These are phyloP conservation scores for Drosophila pegasa DNA, from an alignment of 2,888 invertebrate genomes.

Conservation along the genomic window DNA sequence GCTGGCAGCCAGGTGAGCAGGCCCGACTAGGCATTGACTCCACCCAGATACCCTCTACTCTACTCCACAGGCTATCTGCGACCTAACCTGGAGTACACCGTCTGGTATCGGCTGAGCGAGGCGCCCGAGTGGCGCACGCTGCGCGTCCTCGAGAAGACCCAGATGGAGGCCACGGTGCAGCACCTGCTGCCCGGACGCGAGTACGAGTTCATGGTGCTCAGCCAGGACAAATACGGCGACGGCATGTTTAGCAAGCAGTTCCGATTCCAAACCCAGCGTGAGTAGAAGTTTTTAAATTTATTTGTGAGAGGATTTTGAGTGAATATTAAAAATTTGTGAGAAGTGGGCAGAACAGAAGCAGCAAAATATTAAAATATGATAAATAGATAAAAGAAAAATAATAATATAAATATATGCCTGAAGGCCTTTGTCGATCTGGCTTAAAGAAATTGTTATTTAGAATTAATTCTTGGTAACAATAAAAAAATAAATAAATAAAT, in stretches of 20 bases:
- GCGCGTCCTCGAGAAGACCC: constrained; percentile 89
- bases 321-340: too few species aligned
- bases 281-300: constrained; percentile 15
- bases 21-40: background rate
- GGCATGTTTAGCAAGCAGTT: constrained; percentile 95
- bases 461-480: too few species aligned
- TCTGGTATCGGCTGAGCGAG: constrained; percentile 93
- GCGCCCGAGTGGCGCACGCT: constrained; percentile 94
- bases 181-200: constrained; percentile 90
- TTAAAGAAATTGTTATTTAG: too few species aligned
- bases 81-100: constrained; percentile 91
- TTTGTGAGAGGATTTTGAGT: too few species aligned
- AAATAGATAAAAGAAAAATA: too few species aligned
- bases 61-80: constrained; percentile 88
- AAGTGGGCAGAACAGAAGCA: too few species aligned
- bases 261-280: constrained; percentile 89
- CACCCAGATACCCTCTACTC: background rate
- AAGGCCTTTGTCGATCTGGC: too few species aligned
- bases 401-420: too few species aligned
- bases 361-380: too few species aligned
- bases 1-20: constrained; percentile 90
- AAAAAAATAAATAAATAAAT: too few species aligned
- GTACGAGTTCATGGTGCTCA: constrained; percentile 96
- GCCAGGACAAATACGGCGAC: constrained; percentile 94
- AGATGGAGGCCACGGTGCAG: constrained; percentile 91